Conservation (phyloP, 2,797 vertebrate genomes). For the Argya squamiceps region DNA sequence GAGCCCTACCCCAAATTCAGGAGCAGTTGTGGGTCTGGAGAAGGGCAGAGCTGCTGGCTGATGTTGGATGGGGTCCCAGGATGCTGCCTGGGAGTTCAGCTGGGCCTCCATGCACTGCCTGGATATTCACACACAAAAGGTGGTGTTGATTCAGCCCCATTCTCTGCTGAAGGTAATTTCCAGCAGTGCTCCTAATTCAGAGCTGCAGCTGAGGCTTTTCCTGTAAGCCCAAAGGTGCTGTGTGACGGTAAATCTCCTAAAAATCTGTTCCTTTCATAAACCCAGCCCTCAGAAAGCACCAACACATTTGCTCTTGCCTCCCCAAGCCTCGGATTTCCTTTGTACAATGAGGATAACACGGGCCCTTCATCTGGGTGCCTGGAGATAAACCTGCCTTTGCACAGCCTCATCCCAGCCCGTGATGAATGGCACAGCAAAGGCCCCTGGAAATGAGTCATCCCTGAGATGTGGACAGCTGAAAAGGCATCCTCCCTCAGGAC, state of each 20-base stretch:
- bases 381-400: not conserved
- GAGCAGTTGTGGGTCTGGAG: not conserved
- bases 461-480: not conserved
- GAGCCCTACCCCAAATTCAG: not conserved
- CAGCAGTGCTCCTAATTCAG: not conserved
- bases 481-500: not conserved
- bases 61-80: not conserved
- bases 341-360: not conserved
- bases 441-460: not conserved
- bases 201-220: not conserved
- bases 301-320: not conserved
- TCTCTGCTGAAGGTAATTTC: not conserved
- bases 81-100: not conserved
- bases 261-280: not conserved
- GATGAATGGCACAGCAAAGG: not conserved
- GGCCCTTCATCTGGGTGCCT: not conserved
- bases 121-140: not conserved
- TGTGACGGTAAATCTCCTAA: not conserved
- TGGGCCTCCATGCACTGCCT: not conserved
- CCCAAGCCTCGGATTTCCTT: not conserved
- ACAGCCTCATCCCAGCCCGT: not conserved
- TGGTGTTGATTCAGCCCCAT: not conserved
- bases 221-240: not conserved
- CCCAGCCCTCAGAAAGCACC: not conserved
- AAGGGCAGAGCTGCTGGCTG: not conserved